These are phyloP conservation scores for Diaprepes abbreviatus DNA, from an alignment of 2,888 invertebrate species.

Conservation along the genomic window DNA sequence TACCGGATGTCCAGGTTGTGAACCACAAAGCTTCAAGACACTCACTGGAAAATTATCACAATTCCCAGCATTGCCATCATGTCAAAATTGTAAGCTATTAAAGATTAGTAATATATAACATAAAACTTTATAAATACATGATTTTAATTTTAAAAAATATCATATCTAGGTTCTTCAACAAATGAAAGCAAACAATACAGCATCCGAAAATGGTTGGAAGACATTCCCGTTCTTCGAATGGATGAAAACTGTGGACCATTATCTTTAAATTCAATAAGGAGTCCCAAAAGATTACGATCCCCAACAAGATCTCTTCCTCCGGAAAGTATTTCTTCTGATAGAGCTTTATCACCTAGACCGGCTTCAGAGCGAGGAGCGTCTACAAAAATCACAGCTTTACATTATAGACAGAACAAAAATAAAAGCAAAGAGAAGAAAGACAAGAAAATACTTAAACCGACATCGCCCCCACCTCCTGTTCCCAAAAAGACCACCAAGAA, in stretches of 20 bases:
- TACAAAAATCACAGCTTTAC: neutral
- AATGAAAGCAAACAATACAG: constrained; percentile 81
- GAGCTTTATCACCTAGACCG: constrained; percentile 58
- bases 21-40: constrained; percentile 63
- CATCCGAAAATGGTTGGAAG: constrained; percentile 83
- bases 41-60: constrained; percentile 66
- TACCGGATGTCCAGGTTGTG: constrained; percentile 79
- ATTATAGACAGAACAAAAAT: constrained; percentile 25
- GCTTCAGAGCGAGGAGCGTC: constrained; percentile 7
- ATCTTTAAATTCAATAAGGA: constrained; percentile 20
- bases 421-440: constrained; percentile 28
- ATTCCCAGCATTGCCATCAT: constrained; percentile 64
- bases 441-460: constrained; percentile 57
- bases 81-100: constrained; percentile 68
- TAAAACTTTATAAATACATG: no score
- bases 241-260: constrained; percentile 29
- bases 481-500: constrained; percentile 64
- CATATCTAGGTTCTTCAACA: constrained; percentile 57
- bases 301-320: constrained; percentile 63
- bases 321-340: constrained; percentile 53
- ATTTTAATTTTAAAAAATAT: no score
- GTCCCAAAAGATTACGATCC: constrained; percentile 58
- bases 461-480: constrained; percentile 66
- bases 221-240: constrained; percentile 71
- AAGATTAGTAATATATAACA: no score